phyloP scores from a whole-genome alignment of 53 echinoderm and acorn worm genomes.

The Holothuria leucospilota region DNA sequence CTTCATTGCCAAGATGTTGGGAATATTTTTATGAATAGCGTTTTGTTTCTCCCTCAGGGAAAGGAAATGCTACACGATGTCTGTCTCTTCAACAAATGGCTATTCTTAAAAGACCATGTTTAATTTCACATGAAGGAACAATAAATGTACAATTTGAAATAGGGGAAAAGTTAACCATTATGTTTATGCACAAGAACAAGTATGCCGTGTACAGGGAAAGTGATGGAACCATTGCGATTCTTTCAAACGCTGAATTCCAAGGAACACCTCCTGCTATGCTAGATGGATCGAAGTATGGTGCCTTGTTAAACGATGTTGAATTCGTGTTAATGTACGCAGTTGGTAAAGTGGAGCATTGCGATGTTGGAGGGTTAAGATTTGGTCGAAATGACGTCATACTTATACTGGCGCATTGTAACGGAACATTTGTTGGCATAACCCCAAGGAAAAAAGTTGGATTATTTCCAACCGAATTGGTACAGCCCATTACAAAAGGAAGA shows the following conservation, averaged over 20 bases:
- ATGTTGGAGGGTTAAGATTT: not conserved
- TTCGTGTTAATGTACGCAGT: not conserved
- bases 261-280: not conserved
- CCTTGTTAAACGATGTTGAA: not conserved
- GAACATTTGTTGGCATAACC: conserved; percentile 10
- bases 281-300: not conserved
- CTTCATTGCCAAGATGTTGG: too few species aligned
- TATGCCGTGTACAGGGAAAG: not conserved
- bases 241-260: not conserved
- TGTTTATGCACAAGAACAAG: not conserved
- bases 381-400: not conserved
- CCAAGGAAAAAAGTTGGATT: not conserved
- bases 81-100: too few species aligned
- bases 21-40: too few species aligned
- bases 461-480: not conserved
- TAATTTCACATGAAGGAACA: too few species aligned
- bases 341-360: not conserved
- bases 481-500: not conserved
- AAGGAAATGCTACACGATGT: too few species aligned
- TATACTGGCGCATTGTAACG: not conserved
- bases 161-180: not conserved
- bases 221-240: conserved; percentile 4
- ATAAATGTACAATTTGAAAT: too few species aligned
- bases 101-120: too few species aligned
- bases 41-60: too few species aligned